These are phyloP conservation scores for Hippoglossus hippoglossus DNA, from an alignment of 2,797 vertebrate species.

Conservation along the genomic window DNA sequence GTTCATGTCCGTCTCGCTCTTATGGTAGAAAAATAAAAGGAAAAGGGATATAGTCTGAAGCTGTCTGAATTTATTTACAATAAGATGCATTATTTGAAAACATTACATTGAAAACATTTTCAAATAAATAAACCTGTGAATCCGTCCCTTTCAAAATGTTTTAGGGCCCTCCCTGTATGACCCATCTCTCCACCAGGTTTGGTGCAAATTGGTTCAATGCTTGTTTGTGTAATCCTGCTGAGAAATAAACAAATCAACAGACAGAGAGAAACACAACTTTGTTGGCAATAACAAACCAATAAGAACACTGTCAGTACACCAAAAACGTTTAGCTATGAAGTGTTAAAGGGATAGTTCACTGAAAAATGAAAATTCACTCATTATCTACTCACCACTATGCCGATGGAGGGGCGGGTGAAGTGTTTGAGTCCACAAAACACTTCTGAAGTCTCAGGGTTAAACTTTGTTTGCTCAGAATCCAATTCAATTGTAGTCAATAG, in stretches of 20 bases:
- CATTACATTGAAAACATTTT: too few species aligned
- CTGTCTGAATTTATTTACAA: too few species aligned
- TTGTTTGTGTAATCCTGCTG: background rate
- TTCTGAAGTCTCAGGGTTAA: too few species aligned
- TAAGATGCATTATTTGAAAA: too few species aligned
- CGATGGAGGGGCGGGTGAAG: too few species aligned
- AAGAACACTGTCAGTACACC: background rate
- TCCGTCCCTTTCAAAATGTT: background rate
- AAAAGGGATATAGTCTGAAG: background rate
- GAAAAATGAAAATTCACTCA: too few species aligned
- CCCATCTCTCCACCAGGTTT: background rate
- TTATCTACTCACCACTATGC: too few species aligned
- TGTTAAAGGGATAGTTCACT: background rate
- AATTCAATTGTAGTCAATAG: too few species aligned
- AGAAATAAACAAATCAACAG: background rate
- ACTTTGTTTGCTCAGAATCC: too few species aligned
- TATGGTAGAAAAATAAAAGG: background rate
- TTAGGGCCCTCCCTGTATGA: too few species aligned
- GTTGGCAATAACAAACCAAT: slow-evolving; percentile 2
- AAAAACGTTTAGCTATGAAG: background rate
- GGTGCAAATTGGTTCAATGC: background rate
- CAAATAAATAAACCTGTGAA: too few species aligned
- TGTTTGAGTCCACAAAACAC: too few species aligned
- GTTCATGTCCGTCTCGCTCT: background rate
- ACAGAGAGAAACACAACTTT: background rate